Evolutionary conservation across 2,113 vertebrate genomes (phyloP).

Genomic region (Hylia prasina): DNA sequence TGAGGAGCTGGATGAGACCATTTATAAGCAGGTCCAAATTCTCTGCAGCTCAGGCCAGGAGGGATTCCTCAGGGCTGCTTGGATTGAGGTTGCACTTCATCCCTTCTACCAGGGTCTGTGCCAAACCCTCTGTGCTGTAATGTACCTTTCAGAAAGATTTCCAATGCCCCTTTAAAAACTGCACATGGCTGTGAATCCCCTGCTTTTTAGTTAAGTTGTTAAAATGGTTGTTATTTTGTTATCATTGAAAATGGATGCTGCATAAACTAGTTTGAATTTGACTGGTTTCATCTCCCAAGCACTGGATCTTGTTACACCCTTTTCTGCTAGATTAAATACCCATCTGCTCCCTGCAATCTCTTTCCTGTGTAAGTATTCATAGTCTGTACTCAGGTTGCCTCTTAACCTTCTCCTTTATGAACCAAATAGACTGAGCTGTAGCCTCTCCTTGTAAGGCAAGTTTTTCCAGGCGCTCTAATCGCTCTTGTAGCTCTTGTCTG

Average conservation of each 20-base stretch:
- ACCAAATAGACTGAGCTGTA: background rate
- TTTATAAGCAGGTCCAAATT: background rate
- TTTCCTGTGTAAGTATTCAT: background rate
- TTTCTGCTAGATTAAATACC: conserved; percentile 57
- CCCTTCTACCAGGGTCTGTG: background rate
- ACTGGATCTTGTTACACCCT: background rate
- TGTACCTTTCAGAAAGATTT: background rate
- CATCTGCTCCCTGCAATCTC: conserved; percentile 28
- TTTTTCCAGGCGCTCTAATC: conserved; percentile 18
- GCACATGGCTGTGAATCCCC: background rate
- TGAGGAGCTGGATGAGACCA: fast-evolving
- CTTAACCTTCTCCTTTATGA: conserved; percentile 50
- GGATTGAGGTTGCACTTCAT: background rate
- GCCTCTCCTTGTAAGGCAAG: conserved; percentile 33
- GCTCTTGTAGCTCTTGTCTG: conserved; percentile 22
- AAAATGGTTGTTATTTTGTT: background rate
- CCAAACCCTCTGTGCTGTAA: background rate
- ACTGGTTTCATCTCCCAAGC: conserved; percentile 13
- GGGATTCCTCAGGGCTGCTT: fast-evolving
- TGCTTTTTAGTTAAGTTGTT: conserved; percentile 12
- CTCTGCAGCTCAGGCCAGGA: background rate
- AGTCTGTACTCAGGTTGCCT: conserved; percentile 37
- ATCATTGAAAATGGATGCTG: background rate
- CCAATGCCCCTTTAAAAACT: background rate
- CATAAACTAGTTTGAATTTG: conserved; percentile 27